Percentiles rank a stretch among this genome's conserved stretches.
Evolutionary conservation across 53 echinoderm and acorn worm genomes (phyloP).

Genomic region (Pentamera pediparva): DNA sequence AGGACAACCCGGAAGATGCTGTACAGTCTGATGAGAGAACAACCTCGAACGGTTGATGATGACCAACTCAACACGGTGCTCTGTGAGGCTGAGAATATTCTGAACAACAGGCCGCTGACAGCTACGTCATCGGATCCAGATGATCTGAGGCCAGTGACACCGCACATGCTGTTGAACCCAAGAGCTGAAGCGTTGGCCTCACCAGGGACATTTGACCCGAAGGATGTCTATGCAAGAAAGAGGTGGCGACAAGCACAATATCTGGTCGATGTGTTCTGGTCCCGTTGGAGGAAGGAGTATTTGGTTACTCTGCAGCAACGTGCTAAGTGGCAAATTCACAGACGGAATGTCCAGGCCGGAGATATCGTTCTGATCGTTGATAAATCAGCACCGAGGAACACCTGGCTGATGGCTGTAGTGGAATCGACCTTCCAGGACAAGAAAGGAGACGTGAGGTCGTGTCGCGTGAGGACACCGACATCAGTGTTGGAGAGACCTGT

Average conservation of each 20-base stretch:
- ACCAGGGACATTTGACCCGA: slow-evolving; percentile 23
- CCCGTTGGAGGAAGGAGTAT: slow-evolving; percentile 50
- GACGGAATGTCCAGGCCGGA: slow-evolving; percentile 34
- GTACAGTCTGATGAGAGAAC: slow-evolving; percentile 46
- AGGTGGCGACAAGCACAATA: slow-evolving; percentile 46
- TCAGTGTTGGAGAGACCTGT: slow-evolving; percentile 5
- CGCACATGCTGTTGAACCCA: slow-evolving; percentile 19
- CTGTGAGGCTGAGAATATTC: slow-evolving; percentile 42
- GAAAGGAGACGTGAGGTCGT: slow-evolving; percentile 24
- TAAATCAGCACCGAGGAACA: slow-evolving; percentile 16
- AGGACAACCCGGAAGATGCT: slow-evolving; percentile 50
- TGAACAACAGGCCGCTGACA: slow-evolving; percentile 57
- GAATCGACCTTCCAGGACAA: slow-evolving; percentile 15
- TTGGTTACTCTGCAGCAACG: slow-evolving; percentile 39
- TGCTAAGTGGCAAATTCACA: slow-evolving; percentile 29
- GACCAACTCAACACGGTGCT: slow-evolving; percentile 8
- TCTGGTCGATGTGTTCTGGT: slow-evolving; percentile 46
- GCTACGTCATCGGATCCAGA: slow-evolving; percentile 17
- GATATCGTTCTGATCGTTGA: slow-evolving; percentile 45
- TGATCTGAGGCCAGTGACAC: slow-evolving; percentile 15
- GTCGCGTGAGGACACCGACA: background rate
- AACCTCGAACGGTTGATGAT: slow-evolving; percentile 28
- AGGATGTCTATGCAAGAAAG: slow-evolving; percentile 39
- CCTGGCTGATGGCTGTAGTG: slow-evolving; percentile 18
- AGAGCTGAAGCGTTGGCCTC: slow-evolving; percentile 1